phyloP scores from a whole-genome alignment of 2,113 vertebrate genomes.

The Nipponia nippon region DNA sequence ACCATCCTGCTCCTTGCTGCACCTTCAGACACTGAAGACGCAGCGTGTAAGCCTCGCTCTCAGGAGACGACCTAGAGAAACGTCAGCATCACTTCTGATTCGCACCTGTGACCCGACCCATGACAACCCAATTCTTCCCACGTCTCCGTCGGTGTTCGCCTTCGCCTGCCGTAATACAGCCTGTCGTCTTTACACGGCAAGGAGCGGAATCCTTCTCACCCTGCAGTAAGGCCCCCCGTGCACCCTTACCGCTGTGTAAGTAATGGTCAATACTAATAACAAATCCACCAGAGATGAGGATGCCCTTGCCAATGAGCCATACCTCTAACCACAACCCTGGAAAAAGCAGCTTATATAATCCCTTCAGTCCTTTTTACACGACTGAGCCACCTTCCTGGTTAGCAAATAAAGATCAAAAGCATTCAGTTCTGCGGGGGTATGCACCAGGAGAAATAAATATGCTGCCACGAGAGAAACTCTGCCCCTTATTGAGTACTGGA shows the following conservation, averaged over 20 bases:
- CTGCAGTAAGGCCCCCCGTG: not conserved
- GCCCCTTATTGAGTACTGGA: not conserved
- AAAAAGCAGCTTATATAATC: not conserved
- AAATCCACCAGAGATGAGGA: not conserved
- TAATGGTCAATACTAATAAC: not conserved
- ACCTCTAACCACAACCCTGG: not conserved
- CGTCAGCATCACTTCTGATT: not conserved
- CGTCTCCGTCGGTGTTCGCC: not conserved
- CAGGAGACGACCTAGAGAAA: not conserved
- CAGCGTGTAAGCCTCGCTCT: rapidly evolving
- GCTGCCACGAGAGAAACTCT: not conserved
- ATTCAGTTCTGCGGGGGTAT: not conserved
- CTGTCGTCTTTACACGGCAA: rapidly evolving
- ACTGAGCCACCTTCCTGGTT: not conserved
- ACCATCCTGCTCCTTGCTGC: not conserved
- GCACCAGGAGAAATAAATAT: not conserved
- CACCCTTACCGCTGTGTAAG: not conserved
- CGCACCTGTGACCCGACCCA: not conserved
- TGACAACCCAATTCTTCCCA: not conserved
- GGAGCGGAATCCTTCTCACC: not conserved
- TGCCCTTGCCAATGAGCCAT: not conserved
- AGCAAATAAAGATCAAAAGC: not conserved
- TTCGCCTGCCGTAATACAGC: not conserved
- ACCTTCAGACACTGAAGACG: not conserved
- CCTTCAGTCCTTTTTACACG: not conserved